These are phyloP conservation scores for Umimayanthus chanpuru DNA, from an alignment of 92 coral and sea anemone species.

Conservation along the genomic window DNA sequence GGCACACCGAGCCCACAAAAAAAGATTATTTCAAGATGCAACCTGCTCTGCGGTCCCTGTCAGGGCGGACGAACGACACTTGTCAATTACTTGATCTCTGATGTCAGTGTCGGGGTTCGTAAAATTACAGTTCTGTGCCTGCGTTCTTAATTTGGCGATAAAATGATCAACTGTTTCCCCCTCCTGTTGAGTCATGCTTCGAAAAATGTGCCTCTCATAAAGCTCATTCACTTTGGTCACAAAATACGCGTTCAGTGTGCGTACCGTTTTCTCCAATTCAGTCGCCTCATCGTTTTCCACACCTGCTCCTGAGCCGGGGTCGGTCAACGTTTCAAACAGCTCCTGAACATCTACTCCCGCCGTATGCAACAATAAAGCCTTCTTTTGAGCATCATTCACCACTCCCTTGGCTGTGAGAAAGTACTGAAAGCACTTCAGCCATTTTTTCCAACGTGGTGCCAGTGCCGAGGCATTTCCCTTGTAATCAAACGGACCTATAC, in stretches of 20 bases:
- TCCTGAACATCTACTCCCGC: slow-evolving; percentile 46
- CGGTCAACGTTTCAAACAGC: slow-evolving; percentile 45
- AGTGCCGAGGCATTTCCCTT: too few relatives aligned
- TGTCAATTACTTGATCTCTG: slow-evolving; percentile 56
- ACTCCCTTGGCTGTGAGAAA: slow-evolving; percentile 50
- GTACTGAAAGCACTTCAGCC: too few relatives aligned
- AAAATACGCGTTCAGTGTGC: slow-evolving; percentile 53
- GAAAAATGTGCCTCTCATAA: slow-evolving; percentile 56
- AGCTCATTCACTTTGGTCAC: slow-evolving; percentile 50
- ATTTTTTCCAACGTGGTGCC: too few relatives aligned
- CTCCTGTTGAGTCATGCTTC: slow-evolving; percentile 51
- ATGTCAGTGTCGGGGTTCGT: slow-evolving; percentile 45
- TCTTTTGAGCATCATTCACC: slow-evolving; percentile 38
- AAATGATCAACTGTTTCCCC: slow-evolving; percentile 47
- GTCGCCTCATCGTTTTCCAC: slow-evolving; percentile 44
- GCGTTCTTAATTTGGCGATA: slow-evolving; percentile 40
- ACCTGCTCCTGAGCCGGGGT: slow-evolving; percentile 41
- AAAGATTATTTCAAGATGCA: too few relatives aligned
- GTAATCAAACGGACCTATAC: too few relatives aligned
- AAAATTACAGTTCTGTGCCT: slow-evolving; percentile 54
- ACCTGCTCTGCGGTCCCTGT: too few relatives aligned
- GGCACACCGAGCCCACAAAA: too few relatives aligned
- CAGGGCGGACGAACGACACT: slow-evolving; percentile 46
- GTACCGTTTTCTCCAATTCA: slow-evolving; percentile 34
- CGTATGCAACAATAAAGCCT: slow-evolving; percentile 48